Base-by-base conservation (phyloP, 2,113 vertebrate species). In the Cryptotis parvus region DNA sequence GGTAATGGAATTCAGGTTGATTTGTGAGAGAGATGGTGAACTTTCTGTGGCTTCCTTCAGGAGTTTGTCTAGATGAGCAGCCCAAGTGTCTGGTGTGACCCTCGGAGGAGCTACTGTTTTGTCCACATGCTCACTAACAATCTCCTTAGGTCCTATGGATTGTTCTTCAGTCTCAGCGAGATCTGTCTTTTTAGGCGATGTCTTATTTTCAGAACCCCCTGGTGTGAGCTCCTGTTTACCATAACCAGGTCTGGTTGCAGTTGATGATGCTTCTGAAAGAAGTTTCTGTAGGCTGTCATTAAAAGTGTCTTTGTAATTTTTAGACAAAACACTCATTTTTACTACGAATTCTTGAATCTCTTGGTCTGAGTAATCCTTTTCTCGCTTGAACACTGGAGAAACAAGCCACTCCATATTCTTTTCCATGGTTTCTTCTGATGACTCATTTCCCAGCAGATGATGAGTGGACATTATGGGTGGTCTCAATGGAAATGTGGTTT, bases 381-480 rank as follows among this genome's bases (percentile, higher is more conserved):
- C 95, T 91, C 94, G 89, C 78, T 93, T 75, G 11, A 39, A 84
- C 45, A 94, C 66, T 61, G 91, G 94, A 52, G 55, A 58, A 78
- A 58, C 5, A 11, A 22, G 14, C 65, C 70, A 89, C 93, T 92
- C 90, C 3, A 14, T 93, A 55, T 58, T 69, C 65, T 91, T 92
- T 18, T 24, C 82, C 16, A 89, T 41, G 31, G 96, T 97, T 96
- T 97, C 91, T 63, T 78, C 93, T 1, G 93, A 78, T 90, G 95
- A 95, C 22, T 96, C 95, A 96, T 90, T 98, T 27, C 76, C 66
- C 90, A 87, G 52, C 94, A 97, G 31, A 79, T 66, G 92, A 76
- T 55, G 66, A 94, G 49, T 43, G 1, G 61, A 41, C 66, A 89
- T 96, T 92, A 35, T 91, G 72, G 75, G 52, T 58, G 45, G 58